These are phyloP conservation scores for Manis javanica DNA, from an alignment of 2,797 vertebrate genomes.

Conservation along the genomic window DNA sequence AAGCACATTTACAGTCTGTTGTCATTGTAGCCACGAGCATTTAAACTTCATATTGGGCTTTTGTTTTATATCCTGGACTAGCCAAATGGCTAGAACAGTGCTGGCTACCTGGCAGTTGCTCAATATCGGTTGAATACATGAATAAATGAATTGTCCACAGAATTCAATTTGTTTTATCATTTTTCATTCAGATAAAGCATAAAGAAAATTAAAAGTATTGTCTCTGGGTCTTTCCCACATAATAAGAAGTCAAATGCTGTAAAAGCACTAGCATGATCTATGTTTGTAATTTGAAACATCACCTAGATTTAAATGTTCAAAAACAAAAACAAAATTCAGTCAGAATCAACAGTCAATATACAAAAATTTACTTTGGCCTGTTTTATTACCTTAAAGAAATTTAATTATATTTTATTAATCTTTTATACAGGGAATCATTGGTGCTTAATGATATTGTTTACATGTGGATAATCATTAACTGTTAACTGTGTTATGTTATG, in stretches of 20 bases:
- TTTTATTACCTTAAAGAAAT: background rate
- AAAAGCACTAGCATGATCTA: background rate
- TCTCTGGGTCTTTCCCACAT: background rate
- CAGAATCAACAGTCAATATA: background rate
- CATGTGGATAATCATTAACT: background rate
- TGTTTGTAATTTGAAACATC: background rate
- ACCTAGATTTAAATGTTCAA: background rate
- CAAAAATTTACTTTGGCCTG: background rate
- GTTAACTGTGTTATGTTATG: background rate
- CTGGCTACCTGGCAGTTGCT: fast-evolving
- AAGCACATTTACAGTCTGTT: background rate
- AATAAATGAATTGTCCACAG: too few relatives aligned
- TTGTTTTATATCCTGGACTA: background rate
- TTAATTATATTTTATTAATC: background rate
- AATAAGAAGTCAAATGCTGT: background rate
- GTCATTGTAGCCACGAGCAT: background rate
- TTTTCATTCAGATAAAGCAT: background rate
- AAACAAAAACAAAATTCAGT: background rate
- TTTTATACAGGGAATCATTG: background rate
- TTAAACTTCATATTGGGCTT: background rate
- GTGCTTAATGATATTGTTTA: background rate
- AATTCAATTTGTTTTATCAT: background rate
- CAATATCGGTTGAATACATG: too few relatives aligned
- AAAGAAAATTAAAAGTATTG: background rate
- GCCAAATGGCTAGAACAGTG: too few relatives aligned